These are phyloP conservation scores for Daboia siamensis DNA, from an alignment of 2,113 vertebrate genomes.

Conservation along the genomic window DNA sequence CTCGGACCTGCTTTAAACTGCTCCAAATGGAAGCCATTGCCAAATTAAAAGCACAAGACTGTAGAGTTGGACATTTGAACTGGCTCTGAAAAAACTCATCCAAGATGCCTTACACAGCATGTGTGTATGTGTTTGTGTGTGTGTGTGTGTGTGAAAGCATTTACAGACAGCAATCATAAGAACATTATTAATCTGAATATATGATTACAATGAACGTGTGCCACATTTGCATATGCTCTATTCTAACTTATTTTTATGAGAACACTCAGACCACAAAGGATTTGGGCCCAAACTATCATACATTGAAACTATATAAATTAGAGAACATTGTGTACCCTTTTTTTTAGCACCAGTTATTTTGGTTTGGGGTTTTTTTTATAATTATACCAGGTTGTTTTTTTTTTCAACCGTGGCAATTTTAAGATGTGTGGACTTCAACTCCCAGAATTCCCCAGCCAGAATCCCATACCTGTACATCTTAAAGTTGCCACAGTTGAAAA, in stretches of 20 bases:
- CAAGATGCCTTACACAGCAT: background rate
- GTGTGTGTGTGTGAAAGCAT: background rate
- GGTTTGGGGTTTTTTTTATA: conserved; percentile 19
- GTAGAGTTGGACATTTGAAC: background rate
- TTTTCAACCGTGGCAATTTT: background rate
- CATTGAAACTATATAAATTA: conserved; percentile 43
- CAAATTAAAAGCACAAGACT: background rate
- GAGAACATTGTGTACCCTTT: conserved; percentile 38
- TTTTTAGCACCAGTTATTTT: conserved; percentile 61
- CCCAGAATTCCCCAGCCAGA: background rate
- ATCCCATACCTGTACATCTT: background rate
- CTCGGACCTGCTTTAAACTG: background rate
- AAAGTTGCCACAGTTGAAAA: background rate
- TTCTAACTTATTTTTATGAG: conserved; percentile 31
- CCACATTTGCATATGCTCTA: background rate
- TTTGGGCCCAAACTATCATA: conserved; percentile 22
- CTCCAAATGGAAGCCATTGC: background rate
- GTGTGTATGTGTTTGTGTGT: background rate
- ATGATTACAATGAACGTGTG: background rate
- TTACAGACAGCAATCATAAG: background rate
- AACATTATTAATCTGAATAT: background rate
- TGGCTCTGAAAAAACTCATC: background rate
- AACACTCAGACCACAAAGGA: background rate
- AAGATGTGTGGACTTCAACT: background rate
- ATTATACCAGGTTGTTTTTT: background rate